phyloP scores from a whole-genome alignment of 2,113 vertebrate genomes.

The Steatornis caripensis region DNA sequence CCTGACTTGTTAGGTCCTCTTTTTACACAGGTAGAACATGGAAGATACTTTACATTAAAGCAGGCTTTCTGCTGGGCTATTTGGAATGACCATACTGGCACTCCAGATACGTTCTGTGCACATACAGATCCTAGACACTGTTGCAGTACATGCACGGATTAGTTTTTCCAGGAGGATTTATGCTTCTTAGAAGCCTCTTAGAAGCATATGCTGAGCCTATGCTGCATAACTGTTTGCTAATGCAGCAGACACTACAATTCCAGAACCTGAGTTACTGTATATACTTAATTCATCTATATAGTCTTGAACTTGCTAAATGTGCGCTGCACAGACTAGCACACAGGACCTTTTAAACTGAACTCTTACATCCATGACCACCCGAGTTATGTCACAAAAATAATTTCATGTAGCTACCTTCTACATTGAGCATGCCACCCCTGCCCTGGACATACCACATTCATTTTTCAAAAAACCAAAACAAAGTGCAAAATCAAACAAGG shows the following conservation, averaged over 20 bases:
- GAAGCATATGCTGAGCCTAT: not conserved
- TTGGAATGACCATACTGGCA: not conserved
- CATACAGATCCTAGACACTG: accelerated
- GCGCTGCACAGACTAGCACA: not conserved
- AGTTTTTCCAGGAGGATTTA: no score
- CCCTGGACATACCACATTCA: accelerated
- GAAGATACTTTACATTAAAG: not conserved
- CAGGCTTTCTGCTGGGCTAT: not conserved
- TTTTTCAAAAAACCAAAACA: not conserved
- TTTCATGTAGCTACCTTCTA: not conserved
- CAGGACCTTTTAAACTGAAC: not conserved
- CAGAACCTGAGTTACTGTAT: not conserved
- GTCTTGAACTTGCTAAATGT: not conserved
- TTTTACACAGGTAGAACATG: not conserved
- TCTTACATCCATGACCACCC: not conserved
- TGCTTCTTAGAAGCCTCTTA: not conserved
- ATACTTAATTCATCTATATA: not conserved
- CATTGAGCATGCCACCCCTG: not conserved
- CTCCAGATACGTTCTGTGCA: not conserved
- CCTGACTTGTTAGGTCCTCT: not conserved
- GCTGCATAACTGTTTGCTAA: not conserved
- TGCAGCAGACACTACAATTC: no score
- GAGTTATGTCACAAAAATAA: not conserved
- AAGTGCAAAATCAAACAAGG: not conserved
- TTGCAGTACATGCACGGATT: not conserved